Base-by-base conservation (phyloP, 2,113 vertebrate species). In the Tetrax tetrax region DNA sequence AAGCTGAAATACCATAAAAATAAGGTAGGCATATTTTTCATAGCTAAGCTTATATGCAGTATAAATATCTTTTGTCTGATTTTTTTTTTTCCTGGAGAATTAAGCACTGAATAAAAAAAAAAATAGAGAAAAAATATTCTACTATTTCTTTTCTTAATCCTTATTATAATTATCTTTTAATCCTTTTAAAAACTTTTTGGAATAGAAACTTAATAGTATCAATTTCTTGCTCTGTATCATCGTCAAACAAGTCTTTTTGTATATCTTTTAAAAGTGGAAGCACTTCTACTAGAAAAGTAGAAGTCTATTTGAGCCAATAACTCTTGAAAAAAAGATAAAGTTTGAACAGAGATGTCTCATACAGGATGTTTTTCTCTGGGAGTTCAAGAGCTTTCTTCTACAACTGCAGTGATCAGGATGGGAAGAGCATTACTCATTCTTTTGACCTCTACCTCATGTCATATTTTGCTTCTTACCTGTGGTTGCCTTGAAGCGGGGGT, bases 161-260 rank as follows among this genome's bases (percentile, higher is more conserved):
- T 83, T 28, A 63, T 69, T 91, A 51, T 83, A 77, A 50, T 92
- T 72, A 63, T 88, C n/a, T 87, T 72, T 80, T 94, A 91, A 90
- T 91, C 41, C 63, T 29, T 83, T 93, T 37, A 2, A 69, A 87
- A 87, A 51, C 4, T n/a, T 60, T 48, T 87, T 91, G 4, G 7
- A 72, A 56, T 21, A 53, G 35, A 33, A 74, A 60, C 47, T 65
- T 61, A 83, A n/a, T 51, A 45, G 8, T 66, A 54, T 83, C n/a
- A n/a, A 18, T 88, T 91, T 83, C 43, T 94, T 10, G 8, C 28
- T 76, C 48, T 59, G 1, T 70, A 51, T 81, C 51, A 37, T 57
- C 20, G 3, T 74, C 87, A 90, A 86, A 86, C 12, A 38, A 80
- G 75, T 53, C 17, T n/a, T 80, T 47, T 33, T 54, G 12, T 75